These are phyloP conservation scores for Telenomus remus DNA, from an alignment of 1,140 invertebrate genomes.

Conservation along the genomic window DNA sequence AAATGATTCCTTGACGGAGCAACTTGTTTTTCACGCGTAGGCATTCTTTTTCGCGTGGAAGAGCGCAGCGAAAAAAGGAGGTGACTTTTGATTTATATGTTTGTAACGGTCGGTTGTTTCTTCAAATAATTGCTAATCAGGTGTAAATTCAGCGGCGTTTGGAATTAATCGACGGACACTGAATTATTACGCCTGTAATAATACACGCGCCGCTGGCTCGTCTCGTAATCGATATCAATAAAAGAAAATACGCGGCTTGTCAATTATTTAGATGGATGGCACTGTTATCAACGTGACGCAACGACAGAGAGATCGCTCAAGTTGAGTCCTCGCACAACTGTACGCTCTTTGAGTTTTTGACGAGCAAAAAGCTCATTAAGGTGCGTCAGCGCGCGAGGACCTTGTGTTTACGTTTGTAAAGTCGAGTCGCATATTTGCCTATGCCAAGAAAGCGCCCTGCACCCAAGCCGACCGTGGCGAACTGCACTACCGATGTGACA, in stretches of 20 bases:
- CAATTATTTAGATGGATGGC: constrained; percentile 53
- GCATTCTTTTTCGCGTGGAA: background rate
- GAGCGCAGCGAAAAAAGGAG: background rate
- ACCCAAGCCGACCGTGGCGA: constrained; percentile 39
- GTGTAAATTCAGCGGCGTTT: constrained; percentile 42
- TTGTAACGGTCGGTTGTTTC: constrained; percentile 16
- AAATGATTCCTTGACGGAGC: too few relatives aligned
- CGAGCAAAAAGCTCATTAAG: background rate
- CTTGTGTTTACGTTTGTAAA: constrained; percentile 28
- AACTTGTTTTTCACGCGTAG: constrained; percentile 1
- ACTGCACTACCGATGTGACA: constrained; percentile 18
- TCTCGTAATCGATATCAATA: constrained; percentile 46
- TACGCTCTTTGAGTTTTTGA: constrained; percentile 1
- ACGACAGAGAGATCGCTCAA: background rate
- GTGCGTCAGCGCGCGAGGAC: constrained; percentile 19
- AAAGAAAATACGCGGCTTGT: constrained; percentile 47
- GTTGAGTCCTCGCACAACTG: background rate
- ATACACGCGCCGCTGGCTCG: constrained; percentile 17
- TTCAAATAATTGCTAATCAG: constrained; percentile 52
- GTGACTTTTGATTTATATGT: constrained; percentile 38
- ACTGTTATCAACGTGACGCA: constrained; percentile 32
- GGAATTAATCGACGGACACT: constrained; percentile 37
- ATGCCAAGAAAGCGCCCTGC: constrained; percentile 54
- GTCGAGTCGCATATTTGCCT: constrained; percentile 30
- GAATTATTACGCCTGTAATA: constrained; percentile 26